Evolutionary conservation across 2,113 vertebrate genomes (phyloP).

Genomic region (Andinoacara biseriatus): DNA sequence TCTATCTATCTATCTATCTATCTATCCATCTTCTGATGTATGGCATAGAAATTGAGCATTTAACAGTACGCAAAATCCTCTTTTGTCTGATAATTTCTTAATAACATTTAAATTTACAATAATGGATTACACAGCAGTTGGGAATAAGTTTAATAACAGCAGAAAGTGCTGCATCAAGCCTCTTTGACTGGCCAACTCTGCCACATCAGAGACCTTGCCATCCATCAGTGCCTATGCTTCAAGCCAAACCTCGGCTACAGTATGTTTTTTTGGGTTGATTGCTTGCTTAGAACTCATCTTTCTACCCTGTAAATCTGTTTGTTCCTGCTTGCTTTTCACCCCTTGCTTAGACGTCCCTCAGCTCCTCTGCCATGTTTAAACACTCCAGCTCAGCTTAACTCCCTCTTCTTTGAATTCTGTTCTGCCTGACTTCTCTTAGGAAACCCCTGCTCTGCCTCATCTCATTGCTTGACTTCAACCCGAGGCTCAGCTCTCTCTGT

Average conservation of each 20-base stretch:
- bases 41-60: too few relatives aligned
- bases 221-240: background rate
- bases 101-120: too few relatives aligned
- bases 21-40: too few relatives aligned
- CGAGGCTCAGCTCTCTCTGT: background rate
- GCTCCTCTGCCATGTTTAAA: background rate
- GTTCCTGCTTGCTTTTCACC: background rate
- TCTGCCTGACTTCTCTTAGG: background rate
- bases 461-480: background rate
- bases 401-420: background rate
- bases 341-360: background rate
- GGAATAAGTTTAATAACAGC: too few relatives aligned
- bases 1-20: too few relatives aligned
- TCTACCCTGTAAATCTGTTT: background rate
- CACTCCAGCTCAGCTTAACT: background rate
- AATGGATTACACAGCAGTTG: too few relatives aligned
- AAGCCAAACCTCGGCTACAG: background rate
- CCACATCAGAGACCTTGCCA: background rate
- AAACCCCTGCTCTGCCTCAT: background rate
- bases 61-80: too few relatives aligned
- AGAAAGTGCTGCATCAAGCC: background rate
- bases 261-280: background rate
- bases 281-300: background rate
- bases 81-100: too few relatives aligned
- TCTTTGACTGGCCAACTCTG: background rate